Evolutionary conservation across 92 coral and sea anemone species (phyloP), one percentile per base, ranked within the genome.

Genomic region (Siderastrea siderea): DNA sequence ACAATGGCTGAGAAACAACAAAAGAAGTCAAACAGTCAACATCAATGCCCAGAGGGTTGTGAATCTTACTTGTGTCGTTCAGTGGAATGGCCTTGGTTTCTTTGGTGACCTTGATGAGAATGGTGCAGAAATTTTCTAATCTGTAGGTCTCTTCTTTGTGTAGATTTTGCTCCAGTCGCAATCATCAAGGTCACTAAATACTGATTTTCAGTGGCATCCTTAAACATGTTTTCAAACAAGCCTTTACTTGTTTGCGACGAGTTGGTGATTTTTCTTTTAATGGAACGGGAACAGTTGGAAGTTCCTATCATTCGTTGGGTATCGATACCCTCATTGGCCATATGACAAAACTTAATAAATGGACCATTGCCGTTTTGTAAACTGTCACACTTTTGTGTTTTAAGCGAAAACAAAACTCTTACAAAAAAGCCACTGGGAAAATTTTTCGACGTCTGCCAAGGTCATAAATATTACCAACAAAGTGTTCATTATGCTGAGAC

Each of bases 161-260:
- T 91, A 87, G 2, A 91, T 69, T 16, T 84, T 91, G 6, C 89
- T 91, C 72, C 88, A 91, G 52, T 91, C 94, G 82, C 91, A 51
- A 91, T 77, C 74, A 91, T 67, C 0, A 87, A 68, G 19, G 79
- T 59, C 26, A 91, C 48, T 38, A 90, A 71, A 12, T 71, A 45
- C 68, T 87, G 44, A 51, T 91, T 82, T 44, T 82, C 47, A 6
- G 62, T 87, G 46, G 80, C 86, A 52, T 38, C 47, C 71, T 19
- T 0, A 19, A 19, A 44, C 8, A 19, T 10, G 7, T 11, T 38
- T 19, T 66, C 4, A 19, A 66, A 66, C 19, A 66, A 66, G 6
- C 17, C 45, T 16, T 8, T 7, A 38, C 71, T 66, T 6, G 7
- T 43, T 16, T 16, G 4, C 17, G 71, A 44, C 7, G 14, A 66